Evolutionary conservation across 1,140 invertebrate species (phyloP).

Genomic region (Papilio machaon): DNA sequence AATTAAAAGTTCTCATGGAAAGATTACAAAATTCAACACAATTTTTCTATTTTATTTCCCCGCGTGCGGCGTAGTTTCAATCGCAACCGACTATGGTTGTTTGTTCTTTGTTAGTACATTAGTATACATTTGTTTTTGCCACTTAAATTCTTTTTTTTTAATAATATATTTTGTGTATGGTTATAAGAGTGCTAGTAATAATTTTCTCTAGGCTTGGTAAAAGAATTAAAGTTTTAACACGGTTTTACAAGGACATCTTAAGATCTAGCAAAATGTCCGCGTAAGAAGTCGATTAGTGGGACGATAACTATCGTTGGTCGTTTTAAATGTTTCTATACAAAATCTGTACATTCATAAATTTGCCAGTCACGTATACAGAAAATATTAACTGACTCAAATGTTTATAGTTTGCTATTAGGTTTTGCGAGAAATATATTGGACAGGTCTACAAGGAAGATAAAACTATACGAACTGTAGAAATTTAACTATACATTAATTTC

Average conservation of each 20-base stretch:
- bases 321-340: constrained; percentile 15
- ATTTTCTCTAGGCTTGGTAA: no score
- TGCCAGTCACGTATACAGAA: constrained; percentile 13
- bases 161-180: neutral
- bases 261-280: neutral
- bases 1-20: neutral
- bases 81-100: neutral
- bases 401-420: constrained; percentile 10
- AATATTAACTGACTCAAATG: neutral
- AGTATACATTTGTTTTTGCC: neutral
- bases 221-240: neutral
- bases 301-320: neutral
- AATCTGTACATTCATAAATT: neutral
- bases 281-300: constrained; percentile 4
- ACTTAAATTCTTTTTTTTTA: neutral
- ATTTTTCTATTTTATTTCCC: neutral
- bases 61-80: neutral
- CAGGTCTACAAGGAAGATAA: neutral
- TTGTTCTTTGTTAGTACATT: neutral
- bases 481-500: no score
- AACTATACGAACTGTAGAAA: neutral
- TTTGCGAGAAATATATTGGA: constrained; percentile 2
- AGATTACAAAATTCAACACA: neutral
- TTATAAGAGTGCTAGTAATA: neutral
- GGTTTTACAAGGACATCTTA: neutral